Base-by-base conservation (phyloP, 2,888 invertebrate genomes). In the Dexiosoma caninum region DNA sequence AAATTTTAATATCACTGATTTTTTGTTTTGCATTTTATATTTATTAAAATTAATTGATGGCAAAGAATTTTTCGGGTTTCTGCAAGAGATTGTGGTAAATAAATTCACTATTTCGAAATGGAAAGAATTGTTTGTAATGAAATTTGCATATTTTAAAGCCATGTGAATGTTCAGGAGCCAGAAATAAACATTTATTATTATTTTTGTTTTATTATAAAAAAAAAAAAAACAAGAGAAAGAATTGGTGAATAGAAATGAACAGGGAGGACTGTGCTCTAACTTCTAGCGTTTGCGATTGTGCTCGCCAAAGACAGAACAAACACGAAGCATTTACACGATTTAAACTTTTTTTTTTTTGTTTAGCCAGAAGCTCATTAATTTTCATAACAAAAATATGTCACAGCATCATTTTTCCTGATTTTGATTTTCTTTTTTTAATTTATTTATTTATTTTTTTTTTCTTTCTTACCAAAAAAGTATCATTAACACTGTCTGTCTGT, bases 361-460 rank as follows among this genome's bases (percentile, higher is more conserved):
- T 59, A 59, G 49, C 40, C 40, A 57, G 55, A 42, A 74, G 51
- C 81, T 81, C 81, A 81, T 81, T 81, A 81, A 81, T 81, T 81
- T 81, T 81, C 77, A 81, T 77, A 81, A 81, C 72, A 81, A 53
- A 74, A 75, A 81, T 69, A 69, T 81, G 81, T 81, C 81, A 81
- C 81, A 81, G 81, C 77, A 81, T 77, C 67, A 69, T 77, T 81
- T 77, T 81, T 77, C 57, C 62, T 49, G 44, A 55, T 75, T 64
- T 70, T 14, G 0, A 14, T 2, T 32, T 32, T 21, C 35, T 32
- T 51, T n/a, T n/a, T n/a, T n/a, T n/a, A n/a, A n/a, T n/a, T n/a
- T n/a, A n/a, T n/a, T n/a, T n/a, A n/a, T n/a, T n/a, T n/a, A n/a
- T n/a, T n/a, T n/a, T n/a, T 40, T 46, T 19, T 27, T 40, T 40